These are phyloP conservation scores for Corynorhinus townsendii DNA, from an alignment of 2,113 vertebrate species.

Conservation along the genomic window DNA sequence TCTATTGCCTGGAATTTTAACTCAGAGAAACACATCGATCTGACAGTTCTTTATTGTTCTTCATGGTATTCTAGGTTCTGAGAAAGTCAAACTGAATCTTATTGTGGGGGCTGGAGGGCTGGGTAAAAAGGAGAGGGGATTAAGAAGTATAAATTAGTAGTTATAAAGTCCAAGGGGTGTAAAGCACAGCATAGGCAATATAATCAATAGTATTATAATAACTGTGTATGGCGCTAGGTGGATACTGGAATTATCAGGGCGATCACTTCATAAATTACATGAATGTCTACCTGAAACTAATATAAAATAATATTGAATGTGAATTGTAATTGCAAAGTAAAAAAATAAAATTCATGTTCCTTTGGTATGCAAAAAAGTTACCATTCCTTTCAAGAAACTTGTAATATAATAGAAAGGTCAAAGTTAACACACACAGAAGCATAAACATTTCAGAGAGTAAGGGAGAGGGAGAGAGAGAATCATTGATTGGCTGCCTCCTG, in stretches of 20 bases:
- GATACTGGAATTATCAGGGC: neutral
- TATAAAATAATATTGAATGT: neutral
- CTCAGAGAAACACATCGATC: neutral
- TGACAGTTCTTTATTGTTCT: neutral
- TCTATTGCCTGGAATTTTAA: neutral
- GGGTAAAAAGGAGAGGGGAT: neutral
- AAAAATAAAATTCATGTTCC: neutral
- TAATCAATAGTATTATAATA: neutral
- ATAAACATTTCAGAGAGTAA: neutral
- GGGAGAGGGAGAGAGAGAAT: too few species aligned
- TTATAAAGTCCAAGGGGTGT: neutral
- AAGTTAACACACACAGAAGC: neutral
- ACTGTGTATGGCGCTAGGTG: too few species aligned
- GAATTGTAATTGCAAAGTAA: neutral
- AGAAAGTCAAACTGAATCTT: neutral
- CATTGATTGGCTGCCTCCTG: too few species aligned
- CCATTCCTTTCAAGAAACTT: neutral
- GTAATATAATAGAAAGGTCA: neutral
- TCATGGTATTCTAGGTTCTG: neutral
- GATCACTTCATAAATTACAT: neutral
- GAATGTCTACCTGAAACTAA: neutral
- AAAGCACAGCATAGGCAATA: neutral
- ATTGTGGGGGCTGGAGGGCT: neutral
- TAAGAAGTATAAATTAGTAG: neutral
- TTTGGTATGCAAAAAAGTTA: neutral